phyloP scores from a whole-genome alignment of 2,888 invertebrate genomes.

The Apotomis betuletana region DNA sequence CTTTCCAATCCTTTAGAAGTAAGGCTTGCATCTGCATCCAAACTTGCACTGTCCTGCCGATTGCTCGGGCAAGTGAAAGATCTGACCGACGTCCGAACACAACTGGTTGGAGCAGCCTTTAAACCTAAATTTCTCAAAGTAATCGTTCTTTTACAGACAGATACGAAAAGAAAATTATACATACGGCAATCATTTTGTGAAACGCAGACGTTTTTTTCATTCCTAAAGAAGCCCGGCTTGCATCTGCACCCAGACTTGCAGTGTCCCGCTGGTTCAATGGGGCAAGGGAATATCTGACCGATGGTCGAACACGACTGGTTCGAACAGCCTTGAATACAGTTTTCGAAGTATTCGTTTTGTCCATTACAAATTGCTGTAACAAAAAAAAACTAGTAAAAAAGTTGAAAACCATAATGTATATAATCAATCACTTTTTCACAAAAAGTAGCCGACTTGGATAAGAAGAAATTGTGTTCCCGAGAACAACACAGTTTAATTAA shows the following conservation, averaged over 20 bases:
- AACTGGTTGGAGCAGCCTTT: too few relatives aligned
- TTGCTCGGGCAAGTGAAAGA: too few relatives aligned
- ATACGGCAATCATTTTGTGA: slow-evolving; percentile 51
- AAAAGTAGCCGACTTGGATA: too few relatives aligned
- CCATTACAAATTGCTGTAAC: slow-evolving; percentile 52
- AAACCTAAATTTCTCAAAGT: too few relatives aligned
- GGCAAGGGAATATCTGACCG: slow-evolving; percentile 13
- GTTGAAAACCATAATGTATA: too few relatives aligned
- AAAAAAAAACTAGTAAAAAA: not conserved
- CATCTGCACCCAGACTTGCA: slow-evolving; percentile 18
- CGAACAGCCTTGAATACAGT: slow-evolving; percentile 6
- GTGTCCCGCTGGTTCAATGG: not conserved
- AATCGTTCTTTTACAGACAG: too few relatives aligned
- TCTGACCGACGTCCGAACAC: too few relatives aligned
- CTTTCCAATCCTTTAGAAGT: not conserved
- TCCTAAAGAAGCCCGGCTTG: slow-evolving; percentile 41
- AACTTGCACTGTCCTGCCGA: too few relatives aligned
- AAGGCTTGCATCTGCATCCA: too few relatives aligned
- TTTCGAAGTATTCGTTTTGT: slow-evolving; percentile 53
- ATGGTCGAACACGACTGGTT: slow-evolving; percentile 11
- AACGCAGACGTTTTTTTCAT: slow-evolving; percentile 49
- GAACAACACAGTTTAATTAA: too few relatives aligned
- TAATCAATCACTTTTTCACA: too few relatives aligned
- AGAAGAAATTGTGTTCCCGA: too few relatives aligned
- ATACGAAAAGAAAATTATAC: slow-evolving; percentile 27